A percentile compares a stretch with the other conserved stretches of the same genome.
Conservation (phyloP, 2,888 invertebrate species). For the Oasisia sp. region DNA sequence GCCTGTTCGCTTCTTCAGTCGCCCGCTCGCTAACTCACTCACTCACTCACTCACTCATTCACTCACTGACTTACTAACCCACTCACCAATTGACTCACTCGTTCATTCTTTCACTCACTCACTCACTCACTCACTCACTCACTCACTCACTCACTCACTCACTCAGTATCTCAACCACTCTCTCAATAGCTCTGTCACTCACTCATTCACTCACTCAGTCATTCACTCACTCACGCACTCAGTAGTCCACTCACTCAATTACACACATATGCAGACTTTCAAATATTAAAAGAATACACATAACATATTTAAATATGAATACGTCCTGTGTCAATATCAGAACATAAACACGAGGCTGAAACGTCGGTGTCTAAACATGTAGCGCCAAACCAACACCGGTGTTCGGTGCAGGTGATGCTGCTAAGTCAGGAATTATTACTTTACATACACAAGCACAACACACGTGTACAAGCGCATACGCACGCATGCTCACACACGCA, state of each 20-base stretch:
- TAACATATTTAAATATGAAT: neutral
- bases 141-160: too few species aligned
- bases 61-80: neutral
- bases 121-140: too few species aligned
- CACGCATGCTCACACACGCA: neutral
- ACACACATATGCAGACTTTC: neutral
- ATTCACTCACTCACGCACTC: neutral
- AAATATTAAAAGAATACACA: neutral
- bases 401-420: neutral
- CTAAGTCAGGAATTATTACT: neutral
- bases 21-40: neutral
- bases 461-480: neutral
- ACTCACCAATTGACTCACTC: too few species aligned
- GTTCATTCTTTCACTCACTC: too few species aligned
- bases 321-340: neutral
- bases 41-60: neutral
- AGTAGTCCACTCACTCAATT: neutral
- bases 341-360: neutral
- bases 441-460: neutral
- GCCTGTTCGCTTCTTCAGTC: neutral
- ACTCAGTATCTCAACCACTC: neutral
- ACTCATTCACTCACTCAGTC: neutral
- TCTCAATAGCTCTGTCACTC: neutral
- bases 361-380: neutral
- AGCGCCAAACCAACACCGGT: neutral